phyloP scores from a whole-genome alignment of 2,888 invertebrate species.

The Xestia ashworthii region DNA sequence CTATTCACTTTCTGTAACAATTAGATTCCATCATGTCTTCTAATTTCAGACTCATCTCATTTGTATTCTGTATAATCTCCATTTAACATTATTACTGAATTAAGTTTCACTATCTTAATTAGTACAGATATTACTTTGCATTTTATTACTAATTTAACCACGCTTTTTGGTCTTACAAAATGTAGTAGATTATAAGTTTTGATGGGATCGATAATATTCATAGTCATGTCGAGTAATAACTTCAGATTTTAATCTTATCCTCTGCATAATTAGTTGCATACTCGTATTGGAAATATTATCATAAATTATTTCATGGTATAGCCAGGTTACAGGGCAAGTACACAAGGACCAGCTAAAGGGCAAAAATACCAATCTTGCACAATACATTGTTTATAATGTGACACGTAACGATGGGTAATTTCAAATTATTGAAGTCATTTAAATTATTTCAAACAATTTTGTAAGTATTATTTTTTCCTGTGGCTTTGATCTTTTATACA shows the following conservation, averaged over 20 bases:
- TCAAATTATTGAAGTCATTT: not conserved
- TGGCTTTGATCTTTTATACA: not conserved
- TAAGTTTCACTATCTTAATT: constrained; percentile 37
- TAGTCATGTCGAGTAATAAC: constrained; percentile 45
- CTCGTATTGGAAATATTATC: constrained; percentile 30
- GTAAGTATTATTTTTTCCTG: not conserved
- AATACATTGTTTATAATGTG: not conserved
- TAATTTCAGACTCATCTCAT: constrained; percentile 56
- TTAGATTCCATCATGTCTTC: constrained; percentile 55
- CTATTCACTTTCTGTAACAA: constrained; percentile 52
- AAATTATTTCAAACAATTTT: not conserved
- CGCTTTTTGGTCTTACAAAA: constrained; percentile 24
- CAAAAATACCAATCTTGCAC: constrained; percentile 7
- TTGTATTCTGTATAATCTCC: constrained; percentile 50
- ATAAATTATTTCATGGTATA: constrained; percentile 24
- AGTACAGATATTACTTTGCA: constrained; percentile 14
- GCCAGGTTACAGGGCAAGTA: constrained; percentile 16
- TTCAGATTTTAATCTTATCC: constrained; percentile 27
- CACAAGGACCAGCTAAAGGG: constrained; percentile 12
- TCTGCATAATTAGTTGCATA: constrained; percentile 34
- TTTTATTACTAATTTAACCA: constrained; percentile 23
- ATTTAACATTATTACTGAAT: constrained; percentile 48
- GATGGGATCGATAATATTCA: constrained; percentile 35
- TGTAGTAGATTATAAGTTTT: not conserved
- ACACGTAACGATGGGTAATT: not conserved